Conservation (phyloP, 2,113 vertebrate genomes). For the Platichthys stellatus region DNA sequence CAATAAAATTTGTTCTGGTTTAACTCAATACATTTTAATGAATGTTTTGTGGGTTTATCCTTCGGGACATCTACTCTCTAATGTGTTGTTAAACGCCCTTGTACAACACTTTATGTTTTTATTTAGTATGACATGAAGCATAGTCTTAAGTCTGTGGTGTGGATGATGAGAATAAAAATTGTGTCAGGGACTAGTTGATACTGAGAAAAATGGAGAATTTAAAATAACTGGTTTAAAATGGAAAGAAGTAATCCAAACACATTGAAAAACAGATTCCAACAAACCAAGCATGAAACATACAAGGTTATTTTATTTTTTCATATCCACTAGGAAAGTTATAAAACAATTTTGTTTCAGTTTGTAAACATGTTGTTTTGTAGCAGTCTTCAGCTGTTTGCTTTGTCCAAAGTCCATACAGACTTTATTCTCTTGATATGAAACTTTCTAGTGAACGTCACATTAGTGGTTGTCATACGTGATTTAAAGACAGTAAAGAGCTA, state of each 20-base stretch:
- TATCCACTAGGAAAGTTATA: not conserved
- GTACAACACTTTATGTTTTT: not conserved
- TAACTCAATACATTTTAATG: not conserved
- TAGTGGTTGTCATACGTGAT: not conserved
- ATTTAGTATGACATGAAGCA: not conserved
- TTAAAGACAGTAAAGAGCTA: conserved; percentile 14
- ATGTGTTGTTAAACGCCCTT: conserved; percentile 6
- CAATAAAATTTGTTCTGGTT: not conserved
- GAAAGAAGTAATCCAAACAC: not conserved
- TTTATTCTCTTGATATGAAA: not conserved
- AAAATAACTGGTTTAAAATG: conserved; percentile 1
- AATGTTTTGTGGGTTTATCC: not conserved
- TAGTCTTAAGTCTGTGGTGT: conserved; percentile 1
- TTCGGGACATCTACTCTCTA: not conserved
- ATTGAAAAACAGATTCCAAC: not conserved
- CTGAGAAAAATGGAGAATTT: not conserved
- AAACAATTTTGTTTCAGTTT: not conserved
- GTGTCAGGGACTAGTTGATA: conserved; percentile 3
- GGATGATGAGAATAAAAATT: not conserved
- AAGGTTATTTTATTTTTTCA: not conserved
- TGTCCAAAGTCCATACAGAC: not conserved
- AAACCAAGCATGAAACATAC: not conserved
- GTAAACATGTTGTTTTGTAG: not conserved
- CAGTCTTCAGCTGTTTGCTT: not conserved
- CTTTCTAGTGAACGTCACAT: not conserved